Percentiles rank a stretch among this genome's conserved stretches.
Conservation (phyloP, 1,140 invertebrate species). For the Antheraea pernyi region DNA sequence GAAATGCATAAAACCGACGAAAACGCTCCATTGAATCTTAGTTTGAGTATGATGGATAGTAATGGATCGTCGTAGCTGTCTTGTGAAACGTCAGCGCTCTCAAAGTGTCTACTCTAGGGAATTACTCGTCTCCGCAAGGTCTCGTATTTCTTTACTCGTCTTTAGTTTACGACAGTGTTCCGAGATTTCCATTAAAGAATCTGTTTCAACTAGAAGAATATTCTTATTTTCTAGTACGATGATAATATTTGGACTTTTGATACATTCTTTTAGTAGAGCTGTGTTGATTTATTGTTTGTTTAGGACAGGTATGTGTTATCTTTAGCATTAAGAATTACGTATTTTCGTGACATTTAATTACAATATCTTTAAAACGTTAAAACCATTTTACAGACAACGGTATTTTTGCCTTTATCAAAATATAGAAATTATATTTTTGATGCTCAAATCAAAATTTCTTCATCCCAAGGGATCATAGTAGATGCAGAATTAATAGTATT, state of each 20-base stretch:
- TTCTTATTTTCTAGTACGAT: not conserved
- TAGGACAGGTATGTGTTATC: too few species aligned
- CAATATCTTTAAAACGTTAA: too few species aligned
- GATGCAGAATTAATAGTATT: too few species aligned
- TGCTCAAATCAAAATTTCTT: too few species aligned
- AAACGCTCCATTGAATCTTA: not conserved
- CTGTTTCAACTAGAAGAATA: not conserved
- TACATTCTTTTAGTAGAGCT: not conserved
- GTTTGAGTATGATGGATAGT: conserved; percentile 2
- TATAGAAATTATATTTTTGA: too few species aligned
- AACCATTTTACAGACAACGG: too few species aligned
- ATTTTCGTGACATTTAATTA: too few species aligned
- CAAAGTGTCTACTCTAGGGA: conserved; percentile 1
- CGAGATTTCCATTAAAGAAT: not conserved
- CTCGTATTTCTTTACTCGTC: not conserved
- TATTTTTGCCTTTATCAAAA: too few species aligned
- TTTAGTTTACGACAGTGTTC: not conserved
- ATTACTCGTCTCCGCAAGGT: not conserved
- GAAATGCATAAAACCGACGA: not conserved
- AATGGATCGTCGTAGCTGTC: not conserved
- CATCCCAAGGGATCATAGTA: too few species aligned
- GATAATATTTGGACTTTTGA: not conserved
- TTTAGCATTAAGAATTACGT: too few species aligned
- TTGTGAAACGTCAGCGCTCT: conserved; percentile 3
- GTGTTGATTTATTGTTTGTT: too few species aligned